Conservation (phyloP, 2,888 invertebrate genomes). For the Boloria selene region DNA sequence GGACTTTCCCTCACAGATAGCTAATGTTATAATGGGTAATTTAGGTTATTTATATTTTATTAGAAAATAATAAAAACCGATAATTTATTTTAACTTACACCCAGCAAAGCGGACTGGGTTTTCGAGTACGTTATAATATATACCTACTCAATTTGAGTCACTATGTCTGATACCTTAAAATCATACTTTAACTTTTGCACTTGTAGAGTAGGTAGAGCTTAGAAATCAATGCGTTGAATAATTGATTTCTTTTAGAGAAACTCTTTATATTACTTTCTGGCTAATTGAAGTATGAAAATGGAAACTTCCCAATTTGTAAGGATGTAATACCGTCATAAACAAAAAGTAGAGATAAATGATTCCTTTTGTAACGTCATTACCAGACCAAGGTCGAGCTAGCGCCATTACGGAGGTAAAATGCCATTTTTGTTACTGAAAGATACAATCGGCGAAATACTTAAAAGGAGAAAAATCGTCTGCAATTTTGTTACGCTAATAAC, state of each 20-base stretch:
- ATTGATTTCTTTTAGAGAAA: neutral
- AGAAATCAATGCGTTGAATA: neutral
- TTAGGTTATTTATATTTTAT: no score
- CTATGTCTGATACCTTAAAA: no score
- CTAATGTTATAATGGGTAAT: no score
- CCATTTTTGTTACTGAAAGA: constrained; percentile 44
- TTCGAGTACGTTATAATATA: no score
- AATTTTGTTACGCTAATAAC: constrained; percentile 70
- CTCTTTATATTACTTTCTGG: neutral
- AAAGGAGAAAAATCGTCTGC: constrained; percentile 61
- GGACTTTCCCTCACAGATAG: no score
- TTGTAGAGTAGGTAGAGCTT: no score
- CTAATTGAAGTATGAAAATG: constrained; percentile 27
- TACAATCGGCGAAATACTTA: constrained; percentile 55
- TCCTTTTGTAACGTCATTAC: constrained; percentile 42
- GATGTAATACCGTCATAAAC: constrained; percentile 37
- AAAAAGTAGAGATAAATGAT: constrained; percentile 41
- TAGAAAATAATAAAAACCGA: no score
- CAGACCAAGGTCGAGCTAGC: constrained; percentile 39
- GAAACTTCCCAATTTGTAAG: constrained; percentile 35
- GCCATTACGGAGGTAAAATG: constrained; percentile 40
- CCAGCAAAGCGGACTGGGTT: no score
- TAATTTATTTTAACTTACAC: no score
- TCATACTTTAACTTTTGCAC: no score
- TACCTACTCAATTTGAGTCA: no score